Percentiles rank a stretch among this genome's conserved stretches.
Evolutionary conservation across 2,797 vertebrate genomes (phyloP).

Genomic region (Odontamblyopus rebecca): DNA sequence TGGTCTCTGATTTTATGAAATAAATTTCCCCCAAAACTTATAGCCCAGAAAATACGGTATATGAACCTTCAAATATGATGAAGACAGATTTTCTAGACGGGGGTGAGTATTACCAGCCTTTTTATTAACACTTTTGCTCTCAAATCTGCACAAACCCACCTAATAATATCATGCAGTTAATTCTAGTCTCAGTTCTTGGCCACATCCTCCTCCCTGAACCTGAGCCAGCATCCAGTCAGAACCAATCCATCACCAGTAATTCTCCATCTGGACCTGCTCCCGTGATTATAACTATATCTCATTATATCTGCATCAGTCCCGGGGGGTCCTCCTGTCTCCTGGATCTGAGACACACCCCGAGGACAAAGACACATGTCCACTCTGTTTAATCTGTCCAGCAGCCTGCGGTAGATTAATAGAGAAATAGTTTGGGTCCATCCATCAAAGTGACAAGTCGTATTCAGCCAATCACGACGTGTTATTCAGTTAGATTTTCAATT

Average conservation of each 20-base stretch:
- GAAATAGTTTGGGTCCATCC: constrained; percentile 5
- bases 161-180: constrained; percentile 5
- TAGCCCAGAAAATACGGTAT: not conserved
- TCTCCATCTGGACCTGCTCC: constrained; percentile 7
- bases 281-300: constrained; percentile 7
- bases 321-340: constrained; percentile 2
- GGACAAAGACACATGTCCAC: constrained; percentile 12
- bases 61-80: not conserved
- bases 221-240: not conserved
- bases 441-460: constrained; percentile 8
- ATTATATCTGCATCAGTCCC: constrained; percentile 11
- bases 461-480: not conserved
- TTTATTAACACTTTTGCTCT: not conserved
- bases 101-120: not conserved
- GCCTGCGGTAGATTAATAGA: constrained; percentile 5
- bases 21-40: no score
- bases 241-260: not conserved
- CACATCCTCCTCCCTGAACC: not conserved
- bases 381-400: not conserved
- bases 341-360: not conserved
- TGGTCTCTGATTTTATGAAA: no score
- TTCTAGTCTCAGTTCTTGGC: not conserved
- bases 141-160: not conserved
- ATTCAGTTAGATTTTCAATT: constrained; percentile 13
- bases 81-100: not conserved